Percentiles rank a stretch among this genome's conserved stretches.
Conservation (phyloP, 2,797 vertebrate genomes). For the Catamblyrhynchus diadema region DNA sequence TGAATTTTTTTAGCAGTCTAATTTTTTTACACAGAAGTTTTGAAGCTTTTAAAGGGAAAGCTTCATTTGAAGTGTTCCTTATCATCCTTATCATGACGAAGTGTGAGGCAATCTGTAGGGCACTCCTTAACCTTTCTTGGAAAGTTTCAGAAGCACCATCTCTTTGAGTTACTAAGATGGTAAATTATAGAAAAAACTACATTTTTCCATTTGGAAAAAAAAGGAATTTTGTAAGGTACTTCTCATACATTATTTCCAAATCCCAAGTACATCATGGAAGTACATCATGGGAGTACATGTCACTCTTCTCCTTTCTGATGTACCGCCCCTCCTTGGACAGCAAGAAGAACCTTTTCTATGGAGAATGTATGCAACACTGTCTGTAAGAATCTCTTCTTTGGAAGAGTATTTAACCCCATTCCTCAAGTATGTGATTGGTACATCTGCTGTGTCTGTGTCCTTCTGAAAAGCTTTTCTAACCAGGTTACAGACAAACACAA, state of each 20-base stretch:
- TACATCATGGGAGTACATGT: not conserved
- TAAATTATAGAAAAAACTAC: not conserved
- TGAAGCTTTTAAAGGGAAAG: not conserved
- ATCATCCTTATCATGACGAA: not conserved
- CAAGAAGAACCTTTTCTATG: not conserved
- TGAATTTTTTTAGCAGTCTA: not conserved
- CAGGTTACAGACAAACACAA: not conserved
- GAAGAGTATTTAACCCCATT: not conserved
- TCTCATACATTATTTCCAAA: not conserved
- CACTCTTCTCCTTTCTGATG: not conserved
- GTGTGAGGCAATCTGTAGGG: not conserved
- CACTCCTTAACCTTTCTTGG: not conserved
- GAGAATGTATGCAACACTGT: not conserved
- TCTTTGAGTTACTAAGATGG: not conserved
- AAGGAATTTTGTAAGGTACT: not conserved
- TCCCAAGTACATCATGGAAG: rapidly evolving
- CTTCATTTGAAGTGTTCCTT: not conserved
- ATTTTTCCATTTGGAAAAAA: not conserved
- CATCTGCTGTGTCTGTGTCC: not conserved
- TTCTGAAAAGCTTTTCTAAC: not conserved
- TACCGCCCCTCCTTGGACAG: not conserved
- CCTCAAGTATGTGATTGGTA: not conserved
- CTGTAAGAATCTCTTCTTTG: not conserved
- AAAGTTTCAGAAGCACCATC: not conserved
- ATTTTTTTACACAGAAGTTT: not conserved